Evolutionary conservation across 2,113 vertebrate genomes (phyloP).

Genomic region (Cynopterus brachyotis): DNA sequence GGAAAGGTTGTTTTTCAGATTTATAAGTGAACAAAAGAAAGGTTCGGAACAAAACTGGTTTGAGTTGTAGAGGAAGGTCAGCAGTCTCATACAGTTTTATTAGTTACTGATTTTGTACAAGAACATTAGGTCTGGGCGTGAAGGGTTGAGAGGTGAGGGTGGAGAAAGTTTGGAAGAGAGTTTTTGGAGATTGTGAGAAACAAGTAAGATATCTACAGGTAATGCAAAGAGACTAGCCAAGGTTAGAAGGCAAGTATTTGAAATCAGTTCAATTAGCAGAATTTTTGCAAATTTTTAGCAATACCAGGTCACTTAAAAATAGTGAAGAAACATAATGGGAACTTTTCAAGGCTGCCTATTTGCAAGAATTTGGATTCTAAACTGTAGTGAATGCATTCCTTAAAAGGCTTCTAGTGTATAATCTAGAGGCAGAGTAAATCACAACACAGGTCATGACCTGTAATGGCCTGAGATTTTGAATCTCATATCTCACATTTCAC

Average conservation of each 20-base stretch:
- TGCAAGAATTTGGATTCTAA: neutral
- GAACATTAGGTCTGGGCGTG: neutral
- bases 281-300: neutral
- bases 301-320: neutral
- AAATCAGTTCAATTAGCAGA: neutral
- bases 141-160: neutral
- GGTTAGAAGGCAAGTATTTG: neutral
- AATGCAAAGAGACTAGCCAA: neutral
- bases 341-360: neutral
- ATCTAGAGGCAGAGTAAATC: neutral
- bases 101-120: neutral
- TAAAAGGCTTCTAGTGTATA: neutral
- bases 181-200: neutral
- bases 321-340: neutral
- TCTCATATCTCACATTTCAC: neutral
- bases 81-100: neutral
- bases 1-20: neutral
- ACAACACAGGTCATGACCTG: neutral
- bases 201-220: neutral
- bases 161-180: neutral
- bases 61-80: neutral
- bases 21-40: neutral
- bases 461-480: neutral
- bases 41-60: fast-evolving
- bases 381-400: neutral